These are phyloP conservation scores for Criorhina ranunculi DNA, from an alignment of 2,888 invertebrate species.

Conservation along the genomic window DNA sequence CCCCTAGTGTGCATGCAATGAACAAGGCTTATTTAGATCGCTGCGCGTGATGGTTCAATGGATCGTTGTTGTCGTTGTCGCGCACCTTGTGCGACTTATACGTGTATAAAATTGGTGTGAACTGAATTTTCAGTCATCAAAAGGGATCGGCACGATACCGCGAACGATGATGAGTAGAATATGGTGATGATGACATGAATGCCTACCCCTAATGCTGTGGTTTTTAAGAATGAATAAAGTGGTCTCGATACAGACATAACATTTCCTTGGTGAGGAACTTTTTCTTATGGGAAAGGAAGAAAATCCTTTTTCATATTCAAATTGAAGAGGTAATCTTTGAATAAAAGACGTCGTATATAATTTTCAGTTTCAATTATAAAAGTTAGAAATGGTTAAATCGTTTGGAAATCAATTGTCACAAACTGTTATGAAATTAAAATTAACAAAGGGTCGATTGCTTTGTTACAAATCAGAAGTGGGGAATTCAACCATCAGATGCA, in stretches of 20 bases:
- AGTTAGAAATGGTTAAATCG: slow-evolving; percentile 29
- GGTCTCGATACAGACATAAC: slow-evolving; percentile 15
- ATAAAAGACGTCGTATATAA: background rate
- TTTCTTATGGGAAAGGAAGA: slow-evolving; percentile 24
- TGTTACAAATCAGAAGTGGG: too few species aligned
- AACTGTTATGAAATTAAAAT: too few species aligned
- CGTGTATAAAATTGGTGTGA: slow-evolving; percentile 70
- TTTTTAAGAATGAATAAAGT: slow-evolving; percentile 67
- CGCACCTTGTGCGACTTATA: slow-evolving; percentile 60
- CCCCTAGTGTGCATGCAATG: slow-evolving; percentile 52
- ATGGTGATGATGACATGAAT: slow-evolving; percentile 70
- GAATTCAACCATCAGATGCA: too few species aligned
- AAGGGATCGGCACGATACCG: background rate
- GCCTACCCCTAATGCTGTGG: slow-evolving; percentile 72
- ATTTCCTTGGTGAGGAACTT: background rate
- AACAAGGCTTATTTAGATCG: slow-evolving; percentile 69
- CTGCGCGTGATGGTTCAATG: slow-evolving; percentile 65
- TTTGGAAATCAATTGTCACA: slow-evolving; percentile 33
- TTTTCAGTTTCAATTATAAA: slow-evolving; percentile 18
- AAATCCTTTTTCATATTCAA: slow-evolving; percentile 7
- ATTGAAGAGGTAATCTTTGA: slow-evolving; percentile 3
- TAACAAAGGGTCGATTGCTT: too few species aligned
- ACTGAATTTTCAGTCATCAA: slow-evolving; percentile 68
- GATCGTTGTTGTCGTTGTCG: slow-evolving; percentile 27
- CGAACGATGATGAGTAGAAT: slow-evolving; percentile 32